A percentile compares a stretch with the other conserved stretches of the same genome.
phyloP scores from a whole-genome alignment of 2,797 vertebrate genomes.

The Allobates femoralis region DNA sequence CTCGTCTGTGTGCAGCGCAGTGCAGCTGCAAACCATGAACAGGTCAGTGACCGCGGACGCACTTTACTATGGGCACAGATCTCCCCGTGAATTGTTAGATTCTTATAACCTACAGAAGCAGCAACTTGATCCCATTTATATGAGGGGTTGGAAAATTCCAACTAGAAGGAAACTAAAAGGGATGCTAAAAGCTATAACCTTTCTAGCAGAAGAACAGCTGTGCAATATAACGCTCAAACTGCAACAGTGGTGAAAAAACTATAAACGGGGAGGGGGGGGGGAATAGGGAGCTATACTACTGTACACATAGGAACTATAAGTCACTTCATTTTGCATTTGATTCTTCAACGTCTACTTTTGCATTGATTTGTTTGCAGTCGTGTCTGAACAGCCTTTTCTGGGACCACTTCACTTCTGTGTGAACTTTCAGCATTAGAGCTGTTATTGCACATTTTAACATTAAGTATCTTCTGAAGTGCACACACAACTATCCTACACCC shows the following conservation, averaged over 20 bases:
- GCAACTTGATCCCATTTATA: background rate
- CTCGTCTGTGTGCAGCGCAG: too few relatives aligned
- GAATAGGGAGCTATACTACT: background rate
- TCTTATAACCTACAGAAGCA: background rate
- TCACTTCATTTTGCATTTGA: background rate
- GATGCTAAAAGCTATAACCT: background rate
- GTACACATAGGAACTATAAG: background rate
- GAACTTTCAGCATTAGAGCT: background rate
- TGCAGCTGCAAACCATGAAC: too few relatives aligned
- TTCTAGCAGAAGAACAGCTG: background rate
- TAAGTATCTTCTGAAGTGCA: slow-evolving; percentile 27
- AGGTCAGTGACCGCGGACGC: too few relatives aligned
- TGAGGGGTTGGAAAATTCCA: background rate
- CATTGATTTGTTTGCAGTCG: slow-evolving; percentile 36
- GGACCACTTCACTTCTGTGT: slow-evolving; percentile 26
- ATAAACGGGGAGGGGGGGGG: too few relatives aligned
- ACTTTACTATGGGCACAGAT: background rate
- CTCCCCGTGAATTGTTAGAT: background rate
- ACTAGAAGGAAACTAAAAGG: background rate
- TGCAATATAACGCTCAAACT: background rate
- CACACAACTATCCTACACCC: background rate
- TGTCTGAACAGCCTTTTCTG: slow-evolving; percentile 1
- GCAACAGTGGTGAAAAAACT: background rate
- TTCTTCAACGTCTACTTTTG: slow-evolving; percentile 4
- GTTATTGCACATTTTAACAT: slow-evolving; percentile 26